Base-by-base conservation (phyloP, 2,888 invertebrate genomes). In the Synanthedon myopaeformis region DNA sequence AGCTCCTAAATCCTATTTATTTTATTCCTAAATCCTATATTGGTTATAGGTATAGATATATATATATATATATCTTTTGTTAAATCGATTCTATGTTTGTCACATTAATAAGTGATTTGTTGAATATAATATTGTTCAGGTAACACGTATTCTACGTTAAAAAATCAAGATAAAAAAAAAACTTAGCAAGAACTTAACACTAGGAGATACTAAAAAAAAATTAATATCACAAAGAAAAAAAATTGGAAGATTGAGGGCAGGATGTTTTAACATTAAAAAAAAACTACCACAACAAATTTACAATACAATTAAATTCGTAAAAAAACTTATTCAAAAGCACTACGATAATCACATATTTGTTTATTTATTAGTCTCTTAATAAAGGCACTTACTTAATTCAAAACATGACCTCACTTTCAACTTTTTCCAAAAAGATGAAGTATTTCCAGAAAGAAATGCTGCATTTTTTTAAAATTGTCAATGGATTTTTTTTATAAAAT, bases 221-320 rank as follows among this genome's bases (percentile, higher is more conserved):
- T 60, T 65, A 65, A 69, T 73, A 75, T 75, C 74, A 75, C 74
- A 75, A 62, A 54, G 57, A 61, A 62, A 58, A n/a, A 54, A 59
- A 65, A 60, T 62, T 74, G 75, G 75, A 75, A 75, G 75, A 72
- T 54, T 63, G 59, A 61, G 60, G 63, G 64, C 60, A 63, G 54
- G 14, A 45, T 45, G 45, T 14, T 45, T 45, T 45, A n/a, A 45
- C 14, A 45, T 45, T 45, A 45, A 13, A 45, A 45, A 13, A 45
- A 45, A 45, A 45, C 45, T 13, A 13, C 35, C 35, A 35, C 35
- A 35, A 35, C 13, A 45, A 13, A 13, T 45, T 45, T 45, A 45
- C 14, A 45, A 45, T 45, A 45, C 45, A 45, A 45, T 45, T 45
- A 45, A 45, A 45, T 45, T 45, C 45, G 45, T 13, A 14, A 14